These are phyloP conservation scores for Syrmaticus mikado DNA, from an alignment of 2,113 vertebrate species.

Conservation along the genomic window DNA sequence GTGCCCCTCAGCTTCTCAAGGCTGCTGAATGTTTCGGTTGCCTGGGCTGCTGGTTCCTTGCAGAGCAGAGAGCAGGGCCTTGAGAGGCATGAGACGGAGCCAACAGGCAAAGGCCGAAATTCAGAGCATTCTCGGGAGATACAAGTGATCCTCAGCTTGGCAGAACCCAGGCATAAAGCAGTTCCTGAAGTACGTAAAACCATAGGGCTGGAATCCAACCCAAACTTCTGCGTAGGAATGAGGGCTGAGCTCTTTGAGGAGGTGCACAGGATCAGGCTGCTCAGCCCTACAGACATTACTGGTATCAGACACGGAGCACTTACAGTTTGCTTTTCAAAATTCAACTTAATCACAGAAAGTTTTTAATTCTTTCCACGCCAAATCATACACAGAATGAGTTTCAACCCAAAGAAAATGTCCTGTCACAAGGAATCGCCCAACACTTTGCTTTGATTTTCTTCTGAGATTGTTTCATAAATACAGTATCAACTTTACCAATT, in stretches of 20 bases:
- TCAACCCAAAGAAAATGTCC: neutral
- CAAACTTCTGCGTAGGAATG: neutral
- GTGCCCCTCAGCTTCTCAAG: neutral
- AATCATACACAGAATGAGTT: neutral
- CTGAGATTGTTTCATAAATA: neutral
- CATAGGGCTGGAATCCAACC: neutral
- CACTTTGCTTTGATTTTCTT: neutral
- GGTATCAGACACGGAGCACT: fast-evolving
- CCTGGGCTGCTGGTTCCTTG: neutral
- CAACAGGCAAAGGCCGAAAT: neutral
- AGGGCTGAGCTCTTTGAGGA: neutral
- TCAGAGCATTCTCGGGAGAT: neutral
- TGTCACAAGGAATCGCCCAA: neutral
- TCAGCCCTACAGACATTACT: neutral
- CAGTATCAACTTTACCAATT: neutral
- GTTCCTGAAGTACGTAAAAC: fast-evolving
- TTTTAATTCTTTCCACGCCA: neutral
- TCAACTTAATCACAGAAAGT: neutral
- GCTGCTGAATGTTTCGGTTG: neutral
- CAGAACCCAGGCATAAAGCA: neutral
- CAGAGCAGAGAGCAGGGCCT: neutral
- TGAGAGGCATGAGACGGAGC: neutral
- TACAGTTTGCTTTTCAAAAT: neutral
- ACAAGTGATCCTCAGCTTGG: neutral
- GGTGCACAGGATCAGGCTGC: neutral